Base-by-base conservation (phyloP, 1,140 invertebrate species). In the Cepaea nemoralis region DNA sequence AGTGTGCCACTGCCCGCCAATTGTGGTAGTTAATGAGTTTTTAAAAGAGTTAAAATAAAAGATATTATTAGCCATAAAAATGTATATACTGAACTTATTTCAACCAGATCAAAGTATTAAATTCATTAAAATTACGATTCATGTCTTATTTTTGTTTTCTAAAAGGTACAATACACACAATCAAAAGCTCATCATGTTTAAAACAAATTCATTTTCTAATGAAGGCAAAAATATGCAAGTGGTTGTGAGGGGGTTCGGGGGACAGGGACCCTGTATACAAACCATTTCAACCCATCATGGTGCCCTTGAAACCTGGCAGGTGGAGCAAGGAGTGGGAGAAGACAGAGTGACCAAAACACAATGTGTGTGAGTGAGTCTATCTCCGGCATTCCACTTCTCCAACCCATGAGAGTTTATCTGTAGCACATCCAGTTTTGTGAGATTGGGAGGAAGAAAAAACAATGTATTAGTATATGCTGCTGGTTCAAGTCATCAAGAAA, bases 211-310 rank as follows among this genome's bases (percentile, higher is more conserved):
- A 10, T 45, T 6, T 16, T 45, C n/a, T 55, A 22, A 55, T 55
- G 42, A 55, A 22, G 50, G 50, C 19, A 55, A 55, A 55, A 22
- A 19, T 14, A 55, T 8, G 8, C 8, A 14, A 45, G 40, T n/a
- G 40, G 3, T 73, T 3, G 31, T 73, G n/a, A n/a, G n/a, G n/a
- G n/a, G n/a, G n/a, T n/a, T n/a, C n/a, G n/a, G n/a, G n/a, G n/a
- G n/a, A n/a, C n/a, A n/a, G n/a, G n/a, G 39, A 50, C 40, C 31
- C 79, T 67, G 3, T 48, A 86, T 86, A 86, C 85, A 86, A 86
- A 86, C 85, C 85, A 80, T 86, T 33, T 24, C 48, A 37, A 83
- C 83, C 80, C 71, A 73, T 55, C 79, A 39, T 40, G 71, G 45
- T 40, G 66, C 37, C 48, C 50, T 77, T 63, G 67, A 78, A 77